Conservation (phyloP, 2,113 vertebrate genomes). For the Neoarius graeffei region DNA sequence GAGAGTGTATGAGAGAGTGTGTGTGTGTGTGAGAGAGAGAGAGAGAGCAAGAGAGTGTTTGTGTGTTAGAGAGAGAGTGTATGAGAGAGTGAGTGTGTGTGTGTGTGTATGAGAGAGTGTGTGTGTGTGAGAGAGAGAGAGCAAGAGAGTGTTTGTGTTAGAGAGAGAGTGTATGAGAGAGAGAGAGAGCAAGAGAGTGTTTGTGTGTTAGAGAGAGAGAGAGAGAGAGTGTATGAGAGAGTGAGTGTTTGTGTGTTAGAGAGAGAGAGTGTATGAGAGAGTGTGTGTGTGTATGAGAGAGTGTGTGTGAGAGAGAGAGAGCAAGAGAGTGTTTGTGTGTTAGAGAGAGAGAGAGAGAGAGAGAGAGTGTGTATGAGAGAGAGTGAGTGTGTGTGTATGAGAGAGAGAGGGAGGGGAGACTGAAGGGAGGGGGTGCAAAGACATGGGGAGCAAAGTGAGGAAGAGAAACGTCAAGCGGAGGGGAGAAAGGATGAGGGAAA, state of each 20-base stretch:
- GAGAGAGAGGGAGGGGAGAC: conserved; percentile 51
- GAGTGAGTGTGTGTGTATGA: neutral
- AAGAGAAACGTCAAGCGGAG: conserved; percentile 9
- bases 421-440: conserved; percentile 36
- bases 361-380: conserved; percentile 48
- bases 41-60: too few species aligned
- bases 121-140: conserved; percentile 41
- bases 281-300: too few species aligned
- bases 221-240: conserved; percentile 20
- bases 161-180: neutral
- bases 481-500: conserved; percentile 48
- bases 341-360: conserved; percentile 44
- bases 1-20: conserved; percentile 47
- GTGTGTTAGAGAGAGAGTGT: too few species aligned
- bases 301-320: too few species aligned
- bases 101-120: too few species aligned
- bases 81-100: too few species aligned
- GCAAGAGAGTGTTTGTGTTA: conserved; percentile 37
- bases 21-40: conserved; percentile 17
- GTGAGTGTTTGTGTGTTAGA: too few species aligned
- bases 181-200: conserved; percentile 2
- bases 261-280: too few species aligned
- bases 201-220: conserved; percentile 26
- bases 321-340: too few species aligned
- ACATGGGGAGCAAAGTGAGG: conserved; percentile 29